These are phyloP conservation scores for Xyliphius kryptos DNA, from an alignment of 2,113 vertebrate genomes.

Conservation along the genomic window DNA sequence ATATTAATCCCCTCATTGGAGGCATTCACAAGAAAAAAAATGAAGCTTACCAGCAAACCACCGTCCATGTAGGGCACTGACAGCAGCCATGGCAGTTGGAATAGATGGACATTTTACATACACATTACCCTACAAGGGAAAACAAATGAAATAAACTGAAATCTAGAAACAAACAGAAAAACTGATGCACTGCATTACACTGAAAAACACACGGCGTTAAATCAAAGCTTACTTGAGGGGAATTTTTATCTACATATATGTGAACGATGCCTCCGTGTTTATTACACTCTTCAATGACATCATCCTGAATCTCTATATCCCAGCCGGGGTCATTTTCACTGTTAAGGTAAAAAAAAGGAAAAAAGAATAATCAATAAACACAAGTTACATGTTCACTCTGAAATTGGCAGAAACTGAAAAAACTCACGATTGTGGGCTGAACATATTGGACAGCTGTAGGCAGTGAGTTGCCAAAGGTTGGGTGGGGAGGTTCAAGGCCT, in stretches of 20 bases:
- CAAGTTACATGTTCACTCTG: no score
- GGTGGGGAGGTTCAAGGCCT: slow-evolving; percentile 74
- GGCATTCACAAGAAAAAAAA: not conserved
- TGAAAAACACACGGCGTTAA: no score
- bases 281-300: slow-evolving; percentile 98
- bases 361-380: no score
- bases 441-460: slow-evolving; percentile 98
- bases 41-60: slow-evolving; percentile 87
- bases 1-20: no score
- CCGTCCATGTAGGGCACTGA: slow-evolving; percentile 88
- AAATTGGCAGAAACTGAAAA: no score
- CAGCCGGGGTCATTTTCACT: slow-evolving; percentile 94
- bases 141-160: no score
- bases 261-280: slow-evolving; percentile 96
- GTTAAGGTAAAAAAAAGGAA: no score
- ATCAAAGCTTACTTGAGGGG: slow-evolving; percentile 80
- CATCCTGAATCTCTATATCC: slow-evolving; percentile 94
- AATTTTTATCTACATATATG: slow-evolving; percentile 97
- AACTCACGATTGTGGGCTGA: slow-evolving; percentile 95
- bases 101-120: no score
- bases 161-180: no score
- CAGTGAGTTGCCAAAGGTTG: slow-evolving; percentile 94
- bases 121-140: slow-evolving; percentile 79
- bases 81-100: slow-evolving; percentile 86
- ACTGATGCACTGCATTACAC: no score